Evolutionary conservation across 1,140 invertebrate species (phyloP), one percentile per base, ranked within the genome.

Genomic region (Piezodorus guildinii): DNA sequence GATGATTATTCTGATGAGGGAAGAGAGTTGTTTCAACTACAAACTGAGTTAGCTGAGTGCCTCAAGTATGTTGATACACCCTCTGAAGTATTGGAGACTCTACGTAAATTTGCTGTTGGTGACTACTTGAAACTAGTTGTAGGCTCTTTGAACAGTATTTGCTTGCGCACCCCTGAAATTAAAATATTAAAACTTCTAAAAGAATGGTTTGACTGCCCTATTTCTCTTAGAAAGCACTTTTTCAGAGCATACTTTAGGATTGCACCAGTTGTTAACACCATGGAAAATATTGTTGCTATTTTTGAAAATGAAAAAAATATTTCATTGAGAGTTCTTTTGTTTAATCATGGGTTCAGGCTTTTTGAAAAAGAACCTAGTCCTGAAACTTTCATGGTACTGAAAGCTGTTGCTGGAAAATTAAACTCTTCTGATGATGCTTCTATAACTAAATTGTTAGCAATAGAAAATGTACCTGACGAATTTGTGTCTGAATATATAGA

Each of bases 171-270:
- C 6, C 52, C 63, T 5, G 63, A 64, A 17, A 39, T 43, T 27
- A 39, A 64, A 45, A 60, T 64, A 15, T 21, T 64, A 17, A 3
- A 16, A n/a, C 5, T 44, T 17, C 15, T 64, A 4, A 44, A 59
- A 21, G 15, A 43, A 23, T 64, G 52, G 52, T 17, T 64, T 10
- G 39, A 64, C 34, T 52, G 52, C n/a, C 63, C 63, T 2, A 49
- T 64, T 10, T 64, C 63, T n/a, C 12, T 64, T 10, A n/a, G 63
- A 23, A 64, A 64, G n/a, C 63, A 64, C 27, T 59, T 64, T 44
- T 19, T 64, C 6, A 17, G 63, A 8, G 21, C 54, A 27, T 58
- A 16, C 19, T 34, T 43, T 39, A 23, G 16, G 19, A 45, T 64
- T 1, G 63, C 63, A 4, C 63, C 63, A 34, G 39, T 39, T 19